These are phyloP conservation scores for Ardeotis arabs DNA, from an alignment of 2,113 vertebrate genomes.

Conservation along the genomic window DNA sequence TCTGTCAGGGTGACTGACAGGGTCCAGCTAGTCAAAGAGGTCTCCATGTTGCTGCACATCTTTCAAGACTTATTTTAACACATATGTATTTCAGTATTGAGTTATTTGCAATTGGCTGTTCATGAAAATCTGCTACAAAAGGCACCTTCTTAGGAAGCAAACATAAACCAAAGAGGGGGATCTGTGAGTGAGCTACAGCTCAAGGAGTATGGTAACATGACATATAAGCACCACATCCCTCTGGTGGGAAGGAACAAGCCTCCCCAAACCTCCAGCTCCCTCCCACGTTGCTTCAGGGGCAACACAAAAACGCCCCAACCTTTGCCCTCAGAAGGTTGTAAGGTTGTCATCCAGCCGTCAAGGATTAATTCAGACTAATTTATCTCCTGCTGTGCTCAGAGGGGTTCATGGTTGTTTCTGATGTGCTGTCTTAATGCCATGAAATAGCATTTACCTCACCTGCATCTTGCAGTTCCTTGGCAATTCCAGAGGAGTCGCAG, in stretches of 20 bases:
- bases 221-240: not conserved
- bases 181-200: not conserved
- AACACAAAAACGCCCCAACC: accelerated
- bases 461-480: not conserved
- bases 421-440: not conserved
- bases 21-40: not conserved
- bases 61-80: not conserved
- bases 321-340: not conserved
- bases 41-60: accelerated
- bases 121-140: not conserved
- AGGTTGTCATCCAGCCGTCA: not conserved
- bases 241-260: not conserved
- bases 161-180: not conserved
- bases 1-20: not conserved
- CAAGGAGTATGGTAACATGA: accelerated
- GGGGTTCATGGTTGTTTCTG: not conserved
- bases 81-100: not conserved
- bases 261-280: not conserved
- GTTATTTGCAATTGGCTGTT: not conserved
- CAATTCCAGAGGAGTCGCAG: not conserved
- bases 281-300: not conserved
- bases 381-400: not conserved
- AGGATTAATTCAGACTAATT: not conserved
- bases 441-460: not conserved
- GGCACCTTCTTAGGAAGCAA: not conserved